Base-by-base conservation (phyloP, 2,113 vertebrate genomes). In the Tringa solitaria region DNA sequence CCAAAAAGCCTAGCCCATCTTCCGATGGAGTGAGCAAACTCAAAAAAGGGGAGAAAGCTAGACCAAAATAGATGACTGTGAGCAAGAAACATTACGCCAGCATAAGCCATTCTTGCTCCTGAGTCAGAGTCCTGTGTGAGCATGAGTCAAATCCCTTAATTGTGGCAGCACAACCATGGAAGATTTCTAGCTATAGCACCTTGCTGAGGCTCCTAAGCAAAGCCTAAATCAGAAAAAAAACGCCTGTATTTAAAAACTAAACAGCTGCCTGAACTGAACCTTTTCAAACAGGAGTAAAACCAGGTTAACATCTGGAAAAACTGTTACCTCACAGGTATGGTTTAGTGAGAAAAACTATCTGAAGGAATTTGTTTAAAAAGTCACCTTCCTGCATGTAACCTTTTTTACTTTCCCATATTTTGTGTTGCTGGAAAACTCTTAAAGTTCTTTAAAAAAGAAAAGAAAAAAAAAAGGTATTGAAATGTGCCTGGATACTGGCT, bases 131-230 rank as follows among this genome's bases (percentile, higher is more conserved):
- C 30, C 89, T 82, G 30, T 93, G 74, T 72, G 68, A 88, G 72
- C 19, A 45, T 95, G 86, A 96, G 90, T 92, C 90, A 96, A 97
- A 91, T 39, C 41, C 68, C 56, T 86, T 78, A 74, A 78, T 14
- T 81, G 64, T 89, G 69, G 73, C 85, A 94, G 56, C 33, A 89
- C 35, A 79, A 41, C 20, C 48, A 57, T 1, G 2, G 39, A 70
- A 94, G 35, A 54, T 82, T 87, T 79, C 53, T 64, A 74, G 57
- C 48, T 73, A 28, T 37, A 68, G 14, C 14, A 79, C 57, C 33
- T 84, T 87, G 57, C 1, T 72, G 22, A 22, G 33, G 10, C 33
- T 69, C 27, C 68, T 64, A 78, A 92, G 19, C 7, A 61, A 93
- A 92, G 48, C 32, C 22, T 82, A 46, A 70, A 84, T 39, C 13